Base-by-base conservation (phyloP, 1,140 invertebrate species). In the Eufriesea mexicana region DNA sequence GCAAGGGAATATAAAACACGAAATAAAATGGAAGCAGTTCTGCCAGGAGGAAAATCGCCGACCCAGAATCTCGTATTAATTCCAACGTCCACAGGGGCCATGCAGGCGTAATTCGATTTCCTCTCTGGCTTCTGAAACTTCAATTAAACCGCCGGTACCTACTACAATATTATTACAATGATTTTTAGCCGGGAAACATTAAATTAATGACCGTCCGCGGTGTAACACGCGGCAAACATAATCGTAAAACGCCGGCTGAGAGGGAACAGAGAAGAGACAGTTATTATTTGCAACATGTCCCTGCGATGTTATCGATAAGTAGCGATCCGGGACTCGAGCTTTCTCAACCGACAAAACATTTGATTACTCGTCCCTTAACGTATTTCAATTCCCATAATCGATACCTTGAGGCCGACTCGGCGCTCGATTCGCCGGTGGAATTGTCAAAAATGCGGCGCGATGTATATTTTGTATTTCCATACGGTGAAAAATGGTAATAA, bases 381-480 rank as follows among this genome's bases (percentile, higher is more conserved):
- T 14, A 20, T 47, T 75, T 55, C 71, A 47, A 79, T 66, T 66
- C 59, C 25, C 47, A 67, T 81, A 81, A 81, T 75, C 59, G 51
- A 66, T 81, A 66, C 71, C 79, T 47, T 10, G 0, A 23, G 8
- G n/a, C 23, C 14, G n/a, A 49, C 14, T 8, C 9, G 5, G 20
- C 5, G 16, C 5, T 16, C 55, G 47, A 25, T 47, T 47, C 18
- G 4, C 51, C 35, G 59, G n/a, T 9, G 28, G 42, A 25, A 57
- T 55, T 70, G 42, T 61, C 25, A 79, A 79, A 45, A 71, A 71
- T 25, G 77, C 16, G 23, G 25, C 49, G 20, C 20, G 20, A 45
- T 57, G 23, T 59, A 18, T 73, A 73, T 49, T 54, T 54, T 81
- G 49, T 81, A 49, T 49, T 25, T 25, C 0, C 35, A 18, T 18